These are phyloP conservation scores for Hydriomena furcata DNA, from an alignment of 2,888 invertebrate genomes.

Conservation along the genomic window DNA sequence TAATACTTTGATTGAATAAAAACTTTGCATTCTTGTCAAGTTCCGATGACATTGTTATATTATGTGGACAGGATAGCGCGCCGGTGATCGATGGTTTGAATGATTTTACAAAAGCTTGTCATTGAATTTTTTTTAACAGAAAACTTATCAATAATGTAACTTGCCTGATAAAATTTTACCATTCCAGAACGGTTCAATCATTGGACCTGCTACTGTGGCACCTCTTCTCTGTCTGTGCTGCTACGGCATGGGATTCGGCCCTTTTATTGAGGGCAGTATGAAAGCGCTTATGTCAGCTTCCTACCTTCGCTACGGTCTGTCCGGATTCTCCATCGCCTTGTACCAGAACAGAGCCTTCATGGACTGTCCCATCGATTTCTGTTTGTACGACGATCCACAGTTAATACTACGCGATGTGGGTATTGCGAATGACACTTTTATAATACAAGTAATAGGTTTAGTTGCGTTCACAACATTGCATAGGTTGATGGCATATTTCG, in stretches of 20 bases:
- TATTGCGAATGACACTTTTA: constrained; percentile 75
- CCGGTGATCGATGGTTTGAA: no score
- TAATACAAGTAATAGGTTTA: constrained; percentile 82
- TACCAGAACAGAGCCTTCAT: constrained; percentile 83
- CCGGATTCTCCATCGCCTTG: constrained; percentile 84
- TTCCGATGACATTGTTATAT: no score
- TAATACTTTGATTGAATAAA: no score
- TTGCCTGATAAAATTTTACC: no score
- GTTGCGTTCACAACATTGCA: constrained; percentile 82
- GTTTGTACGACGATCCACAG: constrained; percentile 83
- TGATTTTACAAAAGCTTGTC: no score
- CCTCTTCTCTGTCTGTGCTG: constrained; percentile 83
- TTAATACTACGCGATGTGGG: constrained; percentile 87
- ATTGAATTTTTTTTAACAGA: no score
- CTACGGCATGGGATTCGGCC: constrained; percentile 86
- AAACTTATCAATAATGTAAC: no score
- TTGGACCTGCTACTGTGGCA: constrained; percentile 82
- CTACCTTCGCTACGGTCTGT: constrained; percentile 87
- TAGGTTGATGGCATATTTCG: constrained; percentile 79
- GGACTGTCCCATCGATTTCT: constrained; percentile 83
- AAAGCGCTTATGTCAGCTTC: constrained; percentile 80
- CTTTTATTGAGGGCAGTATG: constrained; percentile 79
- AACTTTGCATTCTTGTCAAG: no score
- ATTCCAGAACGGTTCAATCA: constrained; percentile 84
- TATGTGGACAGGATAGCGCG: no score